Conservation (phyloP, 2,113 vertebrate species). For the Plecotus auritus region DNA sequence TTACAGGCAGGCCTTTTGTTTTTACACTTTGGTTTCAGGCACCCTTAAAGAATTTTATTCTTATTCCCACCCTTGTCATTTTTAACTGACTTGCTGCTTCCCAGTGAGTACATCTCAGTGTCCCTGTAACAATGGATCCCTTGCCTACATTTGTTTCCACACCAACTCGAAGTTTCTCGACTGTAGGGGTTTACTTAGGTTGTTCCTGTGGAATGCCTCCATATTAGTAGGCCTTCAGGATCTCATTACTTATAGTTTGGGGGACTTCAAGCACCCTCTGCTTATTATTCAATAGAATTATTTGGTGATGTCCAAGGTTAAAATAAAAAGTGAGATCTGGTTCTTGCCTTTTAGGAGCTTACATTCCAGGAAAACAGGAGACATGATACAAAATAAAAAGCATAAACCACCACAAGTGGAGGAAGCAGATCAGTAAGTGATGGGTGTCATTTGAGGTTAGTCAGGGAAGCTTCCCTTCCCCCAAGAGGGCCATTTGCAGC, state of each 20-base stretch:
- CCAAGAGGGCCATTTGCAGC: neutral
- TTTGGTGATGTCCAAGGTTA: neutral
- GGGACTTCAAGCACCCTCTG: neutral
- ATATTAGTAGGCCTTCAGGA: accelerated
- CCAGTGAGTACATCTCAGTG: neutral
- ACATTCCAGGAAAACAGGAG: neutral
- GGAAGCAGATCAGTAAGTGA: neutral
- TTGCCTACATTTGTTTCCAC: neutral
- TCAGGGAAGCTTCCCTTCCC: neutral
- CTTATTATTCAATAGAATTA: neutral
- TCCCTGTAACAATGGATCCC: neutral
- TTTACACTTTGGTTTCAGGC: neutral
- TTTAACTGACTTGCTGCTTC: neutral
- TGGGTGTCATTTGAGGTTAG: neutral
- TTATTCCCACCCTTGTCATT: neutral
- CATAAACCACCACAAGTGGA: accelerated
- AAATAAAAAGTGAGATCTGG: neutral
- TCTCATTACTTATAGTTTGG: neutral
- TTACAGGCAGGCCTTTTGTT: neutral
- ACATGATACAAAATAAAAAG: neutral
- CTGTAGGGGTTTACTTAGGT: accelerated
- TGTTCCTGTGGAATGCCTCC: neutral
- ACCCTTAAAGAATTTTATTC: neutral
- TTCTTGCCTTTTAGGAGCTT: conserved; percentile 3
- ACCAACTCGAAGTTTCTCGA: neutral